These are phyloP conservation scores for Sympetrum striolatum DNA, from an alignment of 2,888 invertebrate genomes.

Conservation along the genomic window DNA sequence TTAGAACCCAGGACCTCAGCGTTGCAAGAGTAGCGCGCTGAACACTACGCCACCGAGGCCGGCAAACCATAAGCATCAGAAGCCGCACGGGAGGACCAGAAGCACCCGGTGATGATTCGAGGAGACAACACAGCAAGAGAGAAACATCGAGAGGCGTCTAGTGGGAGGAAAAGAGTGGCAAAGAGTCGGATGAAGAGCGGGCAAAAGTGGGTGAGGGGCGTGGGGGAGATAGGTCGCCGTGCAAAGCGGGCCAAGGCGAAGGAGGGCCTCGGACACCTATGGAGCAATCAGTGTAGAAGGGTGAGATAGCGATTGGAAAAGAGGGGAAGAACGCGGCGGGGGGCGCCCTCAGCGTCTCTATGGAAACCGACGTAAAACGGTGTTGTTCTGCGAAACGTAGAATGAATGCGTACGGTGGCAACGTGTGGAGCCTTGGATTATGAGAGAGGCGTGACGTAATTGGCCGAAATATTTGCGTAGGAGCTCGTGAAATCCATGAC, in stretches of 20 bases:
- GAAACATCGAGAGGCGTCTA: neutral
- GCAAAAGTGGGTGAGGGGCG: constrained; percentile 36
- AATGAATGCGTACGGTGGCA: neutral
- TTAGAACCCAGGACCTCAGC: too few relatives aligned
- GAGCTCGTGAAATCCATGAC: neutral
- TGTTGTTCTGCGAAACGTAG: neutral
- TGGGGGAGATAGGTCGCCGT: neutral
- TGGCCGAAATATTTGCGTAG: neutral
- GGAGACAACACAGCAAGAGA: neutral
- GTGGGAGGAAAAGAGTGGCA: neutral
- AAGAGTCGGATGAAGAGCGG: neutral
- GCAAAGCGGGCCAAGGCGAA: constrained; percentile 39
- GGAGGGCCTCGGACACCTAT: constrained; percentile 9
- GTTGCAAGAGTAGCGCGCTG: too few relatives aligned
- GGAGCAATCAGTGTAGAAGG: neutral
- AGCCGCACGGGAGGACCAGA: too few relatives aligned
- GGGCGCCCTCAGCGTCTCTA: constrained; percentile 6
- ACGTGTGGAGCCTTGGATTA: neutral
- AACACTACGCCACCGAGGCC: too few relatives aligned
- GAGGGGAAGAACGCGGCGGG: neutral
- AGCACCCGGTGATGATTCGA: too few relatives aligned
- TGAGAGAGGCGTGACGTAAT: neutral
- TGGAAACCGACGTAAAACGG: neutral
- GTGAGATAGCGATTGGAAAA: neutral
- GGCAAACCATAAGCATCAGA: too few relatives aligned